Percentiles rank a stretch among this genome's conserved stretches.
phyloP scores from a whole-genome alignment of 2,113 vertebrate genomes.

The Erythrolamprus reginae region DNA sequence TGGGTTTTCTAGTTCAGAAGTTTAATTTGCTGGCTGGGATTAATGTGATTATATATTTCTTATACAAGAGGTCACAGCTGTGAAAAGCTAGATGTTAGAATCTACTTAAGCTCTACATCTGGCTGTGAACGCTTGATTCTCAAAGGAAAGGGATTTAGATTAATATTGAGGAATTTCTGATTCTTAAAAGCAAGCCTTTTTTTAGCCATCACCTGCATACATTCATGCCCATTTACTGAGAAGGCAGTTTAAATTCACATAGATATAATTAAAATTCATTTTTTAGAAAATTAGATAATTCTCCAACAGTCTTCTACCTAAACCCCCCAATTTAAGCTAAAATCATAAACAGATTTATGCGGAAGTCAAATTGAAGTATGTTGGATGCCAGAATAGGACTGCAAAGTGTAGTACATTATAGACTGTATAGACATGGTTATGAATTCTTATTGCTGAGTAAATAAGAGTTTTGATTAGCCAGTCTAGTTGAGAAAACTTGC shows the following conservation, averaged over 20 bases:
- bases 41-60: not conserved
- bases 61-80: not conserved
- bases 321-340: not conserved
- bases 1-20: not conserved
- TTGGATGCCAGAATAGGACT: not conserved
- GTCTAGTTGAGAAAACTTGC: not conserved
- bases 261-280: not conserved
- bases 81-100: not conserved
- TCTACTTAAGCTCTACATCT: not conserved
- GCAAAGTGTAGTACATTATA: not conserved
- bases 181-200: not conserved
- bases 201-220: not conserved
- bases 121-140: not conserved
- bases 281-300: not conserved
- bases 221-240: not conserved
- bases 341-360: not conserved
- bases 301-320: not conserved
- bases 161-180: not conserved
- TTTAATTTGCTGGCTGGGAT: not conserved
- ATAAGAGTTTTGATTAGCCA: not conserved
- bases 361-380: not conserved
- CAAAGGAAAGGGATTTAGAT: not conserved
- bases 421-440: not conserved
- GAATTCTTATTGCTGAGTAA: not conserved
- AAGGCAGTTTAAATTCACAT: not conserved